Evolutionary conservation across 2,797 vertebrate species (phyloP), one percentile per base, ranked within the genome.

Genomic region (Melanogrammus aeglefinus): DNA sequence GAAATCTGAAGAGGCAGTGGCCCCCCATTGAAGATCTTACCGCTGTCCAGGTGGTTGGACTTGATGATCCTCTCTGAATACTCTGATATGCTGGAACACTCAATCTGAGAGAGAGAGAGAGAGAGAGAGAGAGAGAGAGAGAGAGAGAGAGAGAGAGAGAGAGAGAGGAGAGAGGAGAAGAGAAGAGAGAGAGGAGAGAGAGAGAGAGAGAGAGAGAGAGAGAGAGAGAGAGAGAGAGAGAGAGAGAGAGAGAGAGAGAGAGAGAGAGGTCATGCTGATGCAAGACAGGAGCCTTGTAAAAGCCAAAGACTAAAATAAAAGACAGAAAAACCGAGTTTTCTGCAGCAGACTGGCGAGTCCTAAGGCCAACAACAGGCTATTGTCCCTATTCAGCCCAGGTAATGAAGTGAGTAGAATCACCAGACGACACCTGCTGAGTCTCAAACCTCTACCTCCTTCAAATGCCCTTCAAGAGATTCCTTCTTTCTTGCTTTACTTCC

Each of bases 31-130:
- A 75, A 72, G 78, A 76, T 80, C 96, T 98, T 96, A 99, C 98
- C 95, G 76, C 94, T 96, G 91, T 99, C 96, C 91, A 99, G 92
- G 85, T 99, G 97, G 93, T 99, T 99, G 87, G 97, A 96, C 91
- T 98, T 99, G 94, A 99, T 97, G 90, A 99, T 99, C 94, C 97
- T 98, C 94, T 99, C 97, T 0, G 98, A 99, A 89, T 98, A 98
- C 88, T 99, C 98, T 24, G 97, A 97, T 94, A 99, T 99, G 84
- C 97, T 99, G 94, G 98, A 99, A 76, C 98, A 99, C 93, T 99
- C 98, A 70, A 99, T 99, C 98, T 99, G 91, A 1, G 44, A 72
- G 63, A 35, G 35, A 33, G 29, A 33, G 47, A 18, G 16, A 18
- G 72, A 75, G 10, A 66, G 33, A 31, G 35, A 44, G 21, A 69